Base-by-base conservation (phyloP, 2,797 vertebrate genomes). In the Alauda arvensis region DNA sequence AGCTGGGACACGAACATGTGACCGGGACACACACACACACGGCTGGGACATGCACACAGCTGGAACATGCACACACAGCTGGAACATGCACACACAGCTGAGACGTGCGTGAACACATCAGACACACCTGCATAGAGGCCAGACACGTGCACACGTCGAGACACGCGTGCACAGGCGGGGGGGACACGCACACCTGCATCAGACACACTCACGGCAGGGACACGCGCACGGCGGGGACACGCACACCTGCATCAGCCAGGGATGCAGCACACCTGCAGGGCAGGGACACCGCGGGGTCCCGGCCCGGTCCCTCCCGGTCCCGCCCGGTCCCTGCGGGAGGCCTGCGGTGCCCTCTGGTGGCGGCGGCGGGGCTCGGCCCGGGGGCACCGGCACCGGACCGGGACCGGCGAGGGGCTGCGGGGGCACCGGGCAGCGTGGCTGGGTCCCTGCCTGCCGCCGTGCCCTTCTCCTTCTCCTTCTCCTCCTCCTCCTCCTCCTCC, bases 331-430 rank as follows among this genome's bases (percentile, higher is more conserved):
- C 53, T n/a, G 51, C 40, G 49, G 53, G 75, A 26, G 43, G 24
- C 39, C 80, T 29, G 42, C 20, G 67, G 53, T 51, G 68, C 80
- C 88, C 88, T 61, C 91, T 85, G 14, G 72, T 53, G 91, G 85
- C n/a, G 23, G 33, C 59, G 13, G 76, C 13, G 71, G 17, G 18
- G 57, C 15, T 12, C 25, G 43, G 45, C 23, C 68, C 31, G 34
- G 53, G 42, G 49, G 55, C 49, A 33, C 33, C 23, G 49, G 25
- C 13, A 37, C 14, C 42, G 63, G 20, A 5, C 18, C 1, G n/a
- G 56, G 14, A 25, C 15, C 40, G 63, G 5, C 31, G 5, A 12
- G 48, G 48, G 23, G 56, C 49, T 8, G 49, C 6, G 8, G 28
- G 46, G 23, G 5, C 46, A 5, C 28, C 9, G 8, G 53, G 62